phyloP scores from a whole-genome alignment of 2,797 vertebrate species.

The Podarcis lilfordi region DNA sequence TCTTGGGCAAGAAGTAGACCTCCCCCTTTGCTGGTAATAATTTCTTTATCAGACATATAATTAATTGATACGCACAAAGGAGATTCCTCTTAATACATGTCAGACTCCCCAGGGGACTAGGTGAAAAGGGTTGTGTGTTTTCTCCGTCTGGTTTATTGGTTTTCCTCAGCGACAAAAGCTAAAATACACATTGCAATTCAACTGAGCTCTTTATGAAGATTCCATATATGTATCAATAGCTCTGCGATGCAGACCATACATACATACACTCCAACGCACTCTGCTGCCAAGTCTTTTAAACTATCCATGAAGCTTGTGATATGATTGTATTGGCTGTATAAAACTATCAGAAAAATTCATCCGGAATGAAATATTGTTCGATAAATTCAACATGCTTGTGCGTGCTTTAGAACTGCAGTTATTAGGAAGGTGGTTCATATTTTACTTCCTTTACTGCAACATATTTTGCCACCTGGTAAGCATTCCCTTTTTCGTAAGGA shows the following conservation, averaged over 20 bases:
- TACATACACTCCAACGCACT: conserved; percentile 53
- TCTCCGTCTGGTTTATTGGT: conserved; percentile 70
- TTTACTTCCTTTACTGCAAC: conserved; percentile 86
- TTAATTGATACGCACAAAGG: conserved; percentile 67
- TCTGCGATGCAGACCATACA: conserved; percentile 62
- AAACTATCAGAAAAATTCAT: conserved; percentile 80
- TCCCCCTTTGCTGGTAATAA: conserved; percentile 65
- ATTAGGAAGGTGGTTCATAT: conserved; percentile 74
- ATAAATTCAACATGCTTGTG: conserved; percentile 66
- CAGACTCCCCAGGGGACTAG: conserved; percentile 68
- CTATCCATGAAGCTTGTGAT: conserved; percentile 65
- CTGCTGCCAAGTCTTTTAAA: conserved; percentile 72
- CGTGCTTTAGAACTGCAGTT: conserved; percentile 61
- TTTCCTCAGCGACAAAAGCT: conserved; percentile 70
- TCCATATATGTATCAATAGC: conserved; percentile 68
- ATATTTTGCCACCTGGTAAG: conserved; percentile 78
- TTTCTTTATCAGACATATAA: conserved; percentile 73
- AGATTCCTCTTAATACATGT: conserved; percentile 71
- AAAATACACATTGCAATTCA: conserved; percentile 65
- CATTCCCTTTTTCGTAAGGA: conserved; percentile 80
- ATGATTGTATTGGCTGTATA: conserved; percentile 76
- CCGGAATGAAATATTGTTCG: conserved; percentile 72
- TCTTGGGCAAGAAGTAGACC: conserved; percentile 52
- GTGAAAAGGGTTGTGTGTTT: conserved; percentile 61
- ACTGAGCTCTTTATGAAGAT: conserved; percentile 65